phyloP scores from a whole-genome alignment of 2,888 invertebrate species.

The Acholoe squamosa region DNA sequence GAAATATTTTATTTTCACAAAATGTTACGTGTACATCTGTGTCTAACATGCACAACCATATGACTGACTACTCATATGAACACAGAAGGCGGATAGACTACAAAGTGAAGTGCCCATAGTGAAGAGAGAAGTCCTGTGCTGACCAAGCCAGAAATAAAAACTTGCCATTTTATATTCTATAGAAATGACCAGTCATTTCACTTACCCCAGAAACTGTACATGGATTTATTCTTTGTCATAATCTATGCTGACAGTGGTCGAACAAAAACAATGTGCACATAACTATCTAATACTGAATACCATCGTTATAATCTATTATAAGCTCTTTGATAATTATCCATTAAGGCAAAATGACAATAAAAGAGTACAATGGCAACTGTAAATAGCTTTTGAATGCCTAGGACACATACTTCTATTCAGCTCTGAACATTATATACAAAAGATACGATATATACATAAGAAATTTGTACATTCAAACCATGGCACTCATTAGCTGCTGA shows the following conservation, averaged over 20 bases:
- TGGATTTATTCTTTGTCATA: not conserved
- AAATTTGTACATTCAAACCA: not conserved
- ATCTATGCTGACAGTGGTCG: not conserved
- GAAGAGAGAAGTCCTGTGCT: not conserved
- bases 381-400: too few relatives aligned
- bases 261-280: not conserved
- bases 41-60: slow-evolving; percentile 20
- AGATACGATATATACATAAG: slow-evolving; percentile 11
- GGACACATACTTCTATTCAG: not conserved
- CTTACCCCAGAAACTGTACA: not conserved
- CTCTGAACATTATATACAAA: slow-evolving; percentile 20
- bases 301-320: not conserved
- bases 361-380: too few relatives aligned
- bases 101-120: not conserved
- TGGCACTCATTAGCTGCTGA: not conserved
- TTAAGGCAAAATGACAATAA: too few relatives aligned
- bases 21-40: not conserved
- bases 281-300: not conserved
- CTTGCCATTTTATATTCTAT: not conserved
- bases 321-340: not conserved
- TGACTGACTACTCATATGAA: too few relatives aligned
- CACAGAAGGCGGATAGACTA: not conserved
- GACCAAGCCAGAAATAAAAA: not conserved
- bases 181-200: slow-evolving; percentile 20
- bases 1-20: slow-evolving; percentile 1